phyloP scores from a whole-genome alignment of 2,888 invertebrate species.

The Drosophila dives region DNA sequence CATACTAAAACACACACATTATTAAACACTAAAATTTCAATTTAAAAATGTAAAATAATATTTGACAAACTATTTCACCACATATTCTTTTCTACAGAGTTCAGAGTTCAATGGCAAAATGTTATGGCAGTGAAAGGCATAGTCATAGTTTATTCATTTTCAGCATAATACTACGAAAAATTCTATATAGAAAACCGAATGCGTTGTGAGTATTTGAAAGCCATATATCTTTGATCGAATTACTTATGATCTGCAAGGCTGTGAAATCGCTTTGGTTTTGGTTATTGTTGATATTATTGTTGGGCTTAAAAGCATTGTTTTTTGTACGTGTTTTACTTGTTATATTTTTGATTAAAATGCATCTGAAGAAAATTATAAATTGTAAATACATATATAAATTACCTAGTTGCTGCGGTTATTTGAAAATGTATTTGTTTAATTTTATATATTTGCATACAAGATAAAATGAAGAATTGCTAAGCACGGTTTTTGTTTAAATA shows the following conservation, averaged over 20 bases:
- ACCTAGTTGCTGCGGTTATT: not conserved
- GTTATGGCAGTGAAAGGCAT: constrained; percentile 61
- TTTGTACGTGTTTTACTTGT: constrained; percentile 4
- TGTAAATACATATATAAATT: not conserved
- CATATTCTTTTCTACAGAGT: constrained; percentile 62
- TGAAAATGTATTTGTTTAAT: not conserved
- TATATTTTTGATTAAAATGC: constrained; percentile 22
- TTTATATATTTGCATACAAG: constrained; percentile 3
- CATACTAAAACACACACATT: not conserved
- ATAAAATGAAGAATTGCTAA: constrained; percentile 10
- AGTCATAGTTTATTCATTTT: constrained; percentile 77
- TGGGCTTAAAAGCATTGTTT: constrained; percentile 6
- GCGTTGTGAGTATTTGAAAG: constrained; percentile 78
- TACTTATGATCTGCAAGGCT: constrained; percentile 25
- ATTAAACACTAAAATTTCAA: not conserved
- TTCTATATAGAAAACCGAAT: constrained; percentile 75
- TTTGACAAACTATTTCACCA: constrained; percentile 1
- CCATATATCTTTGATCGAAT: constrained; percentile 8
- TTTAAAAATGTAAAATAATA: not conserved
- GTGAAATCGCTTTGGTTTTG: constrained; percentile 7
- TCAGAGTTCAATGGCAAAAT: constrained; percentile 44
- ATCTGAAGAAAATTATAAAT: constrained; percentile 6
- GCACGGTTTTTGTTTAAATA: not conserved
- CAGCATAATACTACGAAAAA: constrained; percentile 78
- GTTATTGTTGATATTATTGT: constrained; percentile 26